Base-by-base conservation (phyloP, 2,888 invertebrate species). In the Caenorhabditis macrosperma region DNA sequence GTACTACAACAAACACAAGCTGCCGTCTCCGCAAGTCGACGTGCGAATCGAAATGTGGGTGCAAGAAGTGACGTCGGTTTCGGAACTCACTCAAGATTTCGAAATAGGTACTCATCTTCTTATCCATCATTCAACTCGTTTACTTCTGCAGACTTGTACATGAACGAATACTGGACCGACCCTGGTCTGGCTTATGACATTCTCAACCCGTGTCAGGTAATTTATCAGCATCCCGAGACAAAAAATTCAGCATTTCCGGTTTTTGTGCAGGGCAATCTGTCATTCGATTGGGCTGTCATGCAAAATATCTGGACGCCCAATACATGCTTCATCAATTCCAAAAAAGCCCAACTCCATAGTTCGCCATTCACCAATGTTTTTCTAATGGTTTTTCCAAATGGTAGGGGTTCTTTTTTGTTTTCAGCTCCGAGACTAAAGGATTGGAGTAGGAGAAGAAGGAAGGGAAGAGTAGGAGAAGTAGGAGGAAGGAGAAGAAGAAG, bases 151-250 rank as follows among this genome's bases (percentile, higher is more conserved):
- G 90, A 90, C 86, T 78, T 90, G 68, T 90, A 90, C 74, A 87
- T 90, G 77, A 90, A 90, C 78, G 90, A 90, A 77, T 89, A 88
- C 66, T 90, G 90, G 90, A 86, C 84, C 22, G 90, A 90, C 76
- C 89, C 90, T 7, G 88, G 88, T 1, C 74, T 90, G 28, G 82
- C 85, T 12, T 90, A 89, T 78, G 86, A 84, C 59, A 82, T 87
- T 59, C 82, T 90, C 81, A 85, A 89, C 64, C 90, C 90, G 1
- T 90, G 90, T 79, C 90, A 90, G 71, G 78, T 78, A 57, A 38
- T 60, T 69, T 69, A 50, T 68, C 68, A 68, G 17, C 1, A 33
- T 5, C 33, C 12, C 24, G 35, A n/a, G n/a, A n/a, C n/a, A n/a
- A n/a, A n/a, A n/a, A 35, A 24, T 52, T 41, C n/a, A 7, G 44